These are phyloP conservation scores for Mylabris phalerata DNA, from an alignment of 1,140 invertebrate genomes.

Conservation along the genomic window DNA sequence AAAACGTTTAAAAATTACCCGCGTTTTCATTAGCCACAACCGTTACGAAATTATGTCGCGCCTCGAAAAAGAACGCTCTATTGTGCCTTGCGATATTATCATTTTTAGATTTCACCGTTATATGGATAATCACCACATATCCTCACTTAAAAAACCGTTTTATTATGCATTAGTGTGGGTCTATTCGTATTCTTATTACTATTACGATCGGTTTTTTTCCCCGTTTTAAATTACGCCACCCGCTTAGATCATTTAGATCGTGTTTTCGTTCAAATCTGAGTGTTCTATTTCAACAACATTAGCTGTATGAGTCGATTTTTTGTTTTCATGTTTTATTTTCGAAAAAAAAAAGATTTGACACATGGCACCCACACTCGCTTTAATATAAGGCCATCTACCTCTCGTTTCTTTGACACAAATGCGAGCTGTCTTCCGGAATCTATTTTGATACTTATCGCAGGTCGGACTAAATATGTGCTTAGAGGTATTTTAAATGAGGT, in stretches of 20 bases:
- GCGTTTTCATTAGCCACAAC: constrained; percentile 15
- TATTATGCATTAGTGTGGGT: neutral
- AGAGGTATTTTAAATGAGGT: neutral
- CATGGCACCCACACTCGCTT: constrained; percentile 17
- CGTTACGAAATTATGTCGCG: constrained; percentile 14
- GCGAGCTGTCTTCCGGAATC: constrained; percentile 20
- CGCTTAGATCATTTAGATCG: constrained; percentile 1
- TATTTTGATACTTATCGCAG: constrained; percentile 23
- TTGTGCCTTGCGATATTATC: neutral
- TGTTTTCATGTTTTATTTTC: constrained; percentile 1
- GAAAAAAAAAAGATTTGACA: constrained; percentile 9
- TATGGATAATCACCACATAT: neutral
- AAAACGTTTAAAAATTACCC: constrained; percentile 6
- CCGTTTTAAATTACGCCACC: too few species aligned
- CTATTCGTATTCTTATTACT: too few species aligned
- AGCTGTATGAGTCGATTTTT: neutral
- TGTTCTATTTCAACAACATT: constrained; percentile 1
- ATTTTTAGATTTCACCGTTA: constrained; percentile 8
- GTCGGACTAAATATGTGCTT: neutral
- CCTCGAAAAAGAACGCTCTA: neutral
- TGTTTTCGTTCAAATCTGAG: neutral
- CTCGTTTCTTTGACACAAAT: constrained; percentile 25
- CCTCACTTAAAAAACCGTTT: constrained; percentile 4
- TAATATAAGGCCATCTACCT: constrained; percentile 17
- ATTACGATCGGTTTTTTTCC: too few species aligned